These are phyloP conservation scores for Notodonta dromedarius DNA, from an alignment of 2,888 invertebrate species.

Conservation along the genomic window DNA sequence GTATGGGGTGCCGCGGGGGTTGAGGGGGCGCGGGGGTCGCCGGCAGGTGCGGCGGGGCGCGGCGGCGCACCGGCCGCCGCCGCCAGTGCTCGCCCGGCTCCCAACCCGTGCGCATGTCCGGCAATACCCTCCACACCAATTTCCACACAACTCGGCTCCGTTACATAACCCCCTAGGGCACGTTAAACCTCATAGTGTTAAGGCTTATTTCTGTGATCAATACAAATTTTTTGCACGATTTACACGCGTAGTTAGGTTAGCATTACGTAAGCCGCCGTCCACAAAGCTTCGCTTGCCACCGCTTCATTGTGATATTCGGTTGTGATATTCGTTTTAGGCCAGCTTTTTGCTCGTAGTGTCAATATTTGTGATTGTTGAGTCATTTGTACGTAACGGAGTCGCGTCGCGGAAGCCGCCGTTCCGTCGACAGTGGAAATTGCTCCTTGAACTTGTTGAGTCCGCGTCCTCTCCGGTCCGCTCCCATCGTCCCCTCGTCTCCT, in stretches of 20 bases:
- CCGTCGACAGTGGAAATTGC: conserved; percentile 47
- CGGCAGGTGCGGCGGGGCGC: conserved; percentile 44
- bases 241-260: conserved; percentile 75
- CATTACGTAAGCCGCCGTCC: conserved; percentile 83
- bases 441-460: conserved; percentile 53
- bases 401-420: conserved; percentile 53
- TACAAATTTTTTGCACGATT: conserved; percentile 75
- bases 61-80: conserved; percentile 44
- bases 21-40: conserved; percentile 29
- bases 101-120: conserved; percentile 75
- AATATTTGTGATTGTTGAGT: neutral
- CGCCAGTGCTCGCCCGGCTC: conserved; percentile 78
- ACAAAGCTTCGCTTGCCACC: conserved; percentile 82
- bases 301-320: conserved; percentile 82
- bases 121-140: conserved; percentile 57
- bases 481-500: conserved; percentile 46
- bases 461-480: conserved; percentile 22
- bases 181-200: conserved; percentile 71
- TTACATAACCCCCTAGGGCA: conserved; percentile 75
- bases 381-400: conserved; percentile 52
- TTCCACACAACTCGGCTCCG: conserved; percentile 72
- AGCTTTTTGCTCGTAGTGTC: conserved; percentile 76
- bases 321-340: conserved; percentile 79
- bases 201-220: conserved; percentile 82
- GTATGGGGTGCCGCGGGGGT: conserved; percentile 23